Conservation (phyloP, 53 echinoderm and acorn worm species). For the Echinometra lucunter region DNA sequence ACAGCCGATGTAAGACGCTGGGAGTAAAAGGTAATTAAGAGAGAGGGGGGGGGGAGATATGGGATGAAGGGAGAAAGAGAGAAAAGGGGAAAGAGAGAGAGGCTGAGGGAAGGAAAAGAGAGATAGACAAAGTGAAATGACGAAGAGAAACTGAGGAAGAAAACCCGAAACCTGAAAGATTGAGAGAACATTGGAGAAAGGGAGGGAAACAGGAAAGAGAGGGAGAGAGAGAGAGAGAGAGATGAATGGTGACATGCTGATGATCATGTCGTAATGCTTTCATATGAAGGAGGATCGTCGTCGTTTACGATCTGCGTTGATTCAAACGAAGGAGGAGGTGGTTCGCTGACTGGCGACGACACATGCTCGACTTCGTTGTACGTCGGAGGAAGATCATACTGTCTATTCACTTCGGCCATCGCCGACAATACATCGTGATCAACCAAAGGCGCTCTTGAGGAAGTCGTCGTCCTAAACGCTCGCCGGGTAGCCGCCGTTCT, state of each 20-base stretch:
- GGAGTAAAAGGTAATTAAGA: background rate
- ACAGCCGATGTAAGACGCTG: too few species aligned
- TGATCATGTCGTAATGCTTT: slow-evolving; percentile 40
- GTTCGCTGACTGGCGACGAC: slow-evolving; percentile 19
- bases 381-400: slow-evolving; percentile 37
- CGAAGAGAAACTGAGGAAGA: background rate
- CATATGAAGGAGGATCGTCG: slow-evolving; percentile 43
- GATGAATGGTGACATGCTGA: background rate
- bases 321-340: slow-evolving; percentile 4
- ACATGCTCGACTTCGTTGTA: slow-evolving; percentile 45
- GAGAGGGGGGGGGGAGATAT: background rate
- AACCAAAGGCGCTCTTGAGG: slow-evolving; percentile 18
- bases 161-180: too few species aligned
- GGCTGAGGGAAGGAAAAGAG: background rate
- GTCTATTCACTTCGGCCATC: slow-evolving; percentile 24
- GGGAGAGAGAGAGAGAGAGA: background rate
- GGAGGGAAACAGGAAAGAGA: background rate
- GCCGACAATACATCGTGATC: slow-evolving; percentile 58
- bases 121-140: background rate
- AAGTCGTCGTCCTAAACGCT: slow-evolving; percentile 48
- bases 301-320: background rate
- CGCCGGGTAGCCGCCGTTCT: background rate
- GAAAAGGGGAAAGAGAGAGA: background rate
- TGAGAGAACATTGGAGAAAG: background rate
- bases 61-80: background rate